Evolutionary conservation across 2,888 invertebrate species (phyloP), one percentile per base, ranked within the genome.

Genomic region (Shargacucullia verbasci): DNA sequence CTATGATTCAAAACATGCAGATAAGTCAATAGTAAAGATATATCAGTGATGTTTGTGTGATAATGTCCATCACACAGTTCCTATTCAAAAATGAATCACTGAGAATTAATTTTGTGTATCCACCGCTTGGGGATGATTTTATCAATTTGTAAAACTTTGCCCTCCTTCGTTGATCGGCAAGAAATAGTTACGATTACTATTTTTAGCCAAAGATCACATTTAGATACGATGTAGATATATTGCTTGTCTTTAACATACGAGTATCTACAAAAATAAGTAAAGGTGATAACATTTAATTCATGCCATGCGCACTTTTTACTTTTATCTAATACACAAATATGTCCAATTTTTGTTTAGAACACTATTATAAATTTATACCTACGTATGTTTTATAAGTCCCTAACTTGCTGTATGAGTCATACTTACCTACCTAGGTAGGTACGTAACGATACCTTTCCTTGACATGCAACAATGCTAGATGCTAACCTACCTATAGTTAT

Each of bases 1-100:
- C 57, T 65, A 78, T 79, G 75, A 79, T 78, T 70, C 67, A 77
- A 75, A 77, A 77, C 63, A 78, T 63, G 50, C 59, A 75, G 72
- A 54, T 70, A 75, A 67, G 76, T 70, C 70, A 38, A 49, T 79
- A 74, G 70, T 78, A 76, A 76, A 57, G 53, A 76, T 78, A 81
- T 68, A 72, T 66, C 56, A 73, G 61, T 65, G 60, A 70, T 78
- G 74, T 76, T 78, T 80, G 80, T 82, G 46, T 4, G 66, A 59
- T 29, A 29, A 20, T 41, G 34, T 58, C 60, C 55, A 62, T 64
- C 43, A 56, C 39, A 50, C 43, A 47, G 31, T 55, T 20, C 2
- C 20, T 6, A 29, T 29, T 29, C 29, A 34, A 39, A 60, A 64
- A 58, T 55, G 44, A 57, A 50, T 41, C 56, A 49, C 54, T 61